phyloP scores from a whole-genome alignment of 2,113 vertebrate genomes.

The Perognathus longimembris region DNA sequence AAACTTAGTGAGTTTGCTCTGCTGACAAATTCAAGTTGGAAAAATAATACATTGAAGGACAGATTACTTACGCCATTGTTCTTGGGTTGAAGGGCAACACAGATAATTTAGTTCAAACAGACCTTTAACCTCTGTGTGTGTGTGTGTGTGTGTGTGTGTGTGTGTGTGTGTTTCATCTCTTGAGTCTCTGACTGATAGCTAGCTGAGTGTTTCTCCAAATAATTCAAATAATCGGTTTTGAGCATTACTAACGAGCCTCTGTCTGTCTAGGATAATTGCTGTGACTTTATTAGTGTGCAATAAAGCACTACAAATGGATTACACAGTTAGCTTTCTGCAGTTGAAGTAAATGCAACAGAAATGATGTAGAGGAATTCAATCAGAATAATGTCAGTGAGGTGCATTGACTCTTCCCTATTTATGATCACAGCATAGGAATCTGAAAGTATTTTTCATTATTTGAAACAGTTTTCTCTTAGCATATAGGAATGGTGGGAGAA shows the following conservation, averaged over 20 bases:
- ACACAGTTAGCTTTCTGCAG: constrained; percentile 29
- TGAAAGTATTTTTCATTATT: constrained; percentile 27
- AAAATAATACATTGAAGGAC: constrained; percentile 46
- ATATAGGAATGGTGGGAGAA: constrained; percentile 68
- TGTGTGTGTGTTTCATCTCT: not conserved
- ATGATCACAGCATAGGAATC: not conserved
- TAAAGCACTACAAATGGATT: not conserved
- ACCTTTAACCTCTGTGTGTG: constrained; percentile 12
- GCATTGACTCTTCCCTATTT: not conserved
- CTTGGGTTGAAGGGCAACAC: constrained; percentile 54
- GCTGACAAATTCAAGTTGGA: constrained; percentile 67
- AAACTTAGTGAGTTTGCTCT: constrained; percentile 64
- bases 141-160: not conserved
- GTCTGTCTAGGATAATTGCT: constrained; percentile 22
- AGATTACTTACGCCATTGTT: constrained; percentile 61
- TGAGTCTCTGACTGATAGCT: constrained; percentile 73
- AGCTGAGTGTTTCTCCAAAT: constrained; percentile 60
- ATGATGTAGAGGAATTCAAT: constrained; percentile 25
- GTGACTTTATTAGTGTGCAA: constrained; percentile 47
- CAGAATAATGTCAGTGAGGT: constrained; percentile 34
- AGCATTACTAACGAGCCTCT: constrained; percentile 11
- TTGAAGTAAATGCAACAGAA: constrained; percentile 49
- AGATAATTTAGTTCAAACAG: constrained; percentile 73
- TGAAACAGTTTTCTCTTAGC: constrained; percentile 55
- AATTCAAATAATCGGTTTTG: constrained; percentile 66